Conservation (phyloP, 1,140 invertebrate genomes). For the Lepeophtheirus salmonis region DNA sequence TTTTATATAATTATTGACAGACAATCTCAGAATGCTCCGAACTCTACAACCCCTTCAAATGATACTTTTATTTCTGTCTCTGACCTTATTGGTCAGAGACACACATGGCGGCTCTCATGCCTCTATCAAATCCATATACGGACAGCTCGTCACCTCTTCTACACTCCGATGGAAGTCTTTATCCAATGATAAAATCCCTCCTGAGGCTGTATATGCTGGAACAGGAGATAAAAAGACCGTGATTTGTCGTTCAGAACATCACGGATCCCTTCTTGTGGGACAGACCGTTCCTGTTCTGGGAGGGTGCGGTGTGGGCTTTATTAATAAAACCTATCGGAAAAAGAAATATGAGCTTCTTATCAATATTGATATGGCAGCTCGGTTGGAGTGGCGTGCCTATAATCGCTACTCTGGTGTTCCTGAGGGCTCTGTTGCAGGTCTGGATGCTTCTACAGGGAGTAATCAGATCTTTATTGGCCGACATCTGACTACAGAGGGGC, state of each 20-base stretch:
- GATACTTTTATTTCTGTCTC: too few species aligned
- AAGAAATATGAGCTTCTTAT: constrained; percentile 11
- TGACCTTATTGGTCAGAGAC: too few species aligned
- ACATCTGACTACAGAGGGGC: not conserved
- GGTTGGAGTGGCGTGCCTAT: constrained; percentile 7
- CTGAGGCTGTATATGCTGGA: constrained; percentile 5
- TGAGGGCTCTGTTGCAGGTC: constrained; percentile 3
- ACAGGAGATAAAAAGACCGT: constrained; percentile 6
- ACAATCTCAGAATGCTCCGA: too few species aligned
- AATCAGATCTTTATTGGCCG: constrained; percentile 8
- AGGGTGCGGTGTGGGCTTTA: constrained; percentile 3
- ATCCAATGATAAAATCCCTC: not conserved
- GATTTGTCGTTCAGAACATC: constrained; percentile 7
- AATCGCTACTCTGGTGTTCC: not conserved
- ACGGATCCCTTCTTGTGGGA: constrained; percentile 9
- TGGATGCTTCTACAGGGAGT: not conserved
- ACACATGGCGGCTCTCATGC: constrained; percentile 7
- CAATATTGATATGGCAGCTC: constrained; percentile 4
- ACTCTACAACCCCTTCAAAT: too few species aligned
- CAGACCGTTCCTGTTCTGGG: not conserved
- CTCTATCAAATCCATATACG: constrained; percentile 16
- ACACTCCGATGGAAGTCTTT: constrained; percentile 8
- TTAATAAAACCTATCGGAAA: constrained; percentile 12
- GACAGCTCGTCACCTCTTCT: constrained; percentile 13
- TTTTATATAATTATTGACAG: too few species aligned